Conservation (phyloP, 2,888 invertebrate species). For the Exocentrus adspersus region DNA sequence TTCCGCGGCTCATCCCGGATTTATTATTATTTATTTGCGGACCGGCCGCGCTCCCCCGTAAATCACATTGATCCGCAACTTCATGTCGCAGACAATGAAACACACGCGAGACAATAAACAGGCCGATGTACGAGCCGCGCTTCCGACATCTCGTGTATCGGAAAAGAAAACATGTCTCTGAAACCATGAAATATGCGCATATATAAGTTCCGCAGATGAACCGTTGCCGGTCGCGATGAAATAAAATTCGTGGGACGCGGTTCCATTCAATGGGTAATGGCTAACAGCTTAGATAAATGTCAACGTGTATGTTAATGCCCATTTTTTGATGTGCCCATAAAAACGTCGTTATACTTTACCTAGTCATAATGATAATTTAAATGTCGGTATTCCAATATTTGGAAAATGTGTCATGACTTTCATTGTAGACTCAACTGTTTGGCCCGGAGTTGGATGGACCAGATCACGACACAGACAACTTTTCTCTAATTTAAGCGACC, state of each 20-base stretch:
- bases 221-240: conserved; percentile 9
- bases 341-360: too few relatives aligned
- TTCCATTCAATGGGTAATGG: conserved; percentile 7
- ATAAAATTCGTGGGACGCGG: conserved; percentile 16
- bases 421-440: too few relatives aligned
- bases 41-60: conserved; percentile 42
- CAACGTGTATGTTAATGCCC: too few relatives aligned
- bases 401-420: too few relatives aligned
- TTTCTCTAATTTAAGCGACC: too few relatives aligned
- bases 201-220: conserved; percentile 4
- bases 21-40: conserved; percentile 53
- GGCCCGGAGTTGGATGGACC: too few relatives aligned
- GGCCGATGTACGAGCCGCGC: conserved; percentile 32
- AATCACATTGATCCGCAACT: conserved; percentile 49
- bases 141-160: conserved; percentile 30
- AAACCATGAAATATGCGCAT: conserved; percentile 27
- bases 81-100: conserved; percentile 41
- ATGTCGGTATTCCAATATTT: too few relatives aligned
- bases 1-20: conserved; percentile 50
- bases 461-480: too few relatives aligned
- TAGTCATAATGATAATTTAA: too few relatives aligned
- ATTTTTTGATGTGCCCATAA: too few relatives aligned
- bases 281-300: not conserved
- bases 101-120: conserved; percentile 45
- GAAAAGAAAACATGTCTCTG: conserved; percentile 28